Evolutionary conservation across 1,140 invertebrate genomes (phyloP), one percentile per base, ranked within the genome.

Genomic region (Solenopsis fugax): DNA sequence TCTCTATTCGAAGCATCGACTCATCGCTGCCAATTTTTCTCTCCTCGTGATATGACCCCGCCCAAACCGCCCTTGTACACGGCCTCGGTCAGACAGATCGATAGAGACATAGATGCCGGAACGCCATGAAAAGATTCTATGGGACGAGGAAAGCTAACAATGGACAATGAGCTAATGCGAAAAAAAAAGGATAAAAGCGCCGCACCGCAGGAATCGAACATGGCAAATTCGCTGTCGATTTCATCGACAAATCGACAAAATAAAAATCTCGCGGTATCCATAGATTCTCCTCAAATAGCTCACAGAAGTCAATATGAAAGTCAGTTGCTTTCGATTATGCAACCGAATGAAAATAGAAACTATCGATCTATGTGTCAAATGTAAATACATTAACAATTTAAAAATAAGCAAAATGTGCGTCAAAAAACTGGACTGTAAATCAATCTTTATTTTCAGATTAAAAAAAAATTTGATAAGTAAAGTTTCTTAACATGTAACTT

Each of bases 51-150:
- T 92, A 91, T 85, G 77, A 86, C 93, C 93, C 92, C 90, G 82
- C 93, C 93, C 92, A 89, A 92, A 93, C 90, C 87, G 88, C 90
- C 91, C 92, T 93, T 92, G 77, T 92, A 90, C 77, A 65, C 85
- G 87, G 71, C 64, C 89, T 91, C 88, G 87, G 89, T 91, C 92
- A 88, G 87, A 88, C 93, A 94, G 92, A 94, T 94, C 93, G 90
- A 94, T 94, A 94, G 89, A 92, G 91, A 93, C 89, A 91, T 91
- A 88, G 91, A 87, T 90, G 88, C 87, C 88, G 92, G 87, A 92
- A 89, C 86, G 78, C 69, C 77, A 88, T 86, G 69, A 54, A 88
- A 78, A 89, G 88, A 89, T 86, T 58, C 75, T 84, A 87, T 87
- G 88, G 89, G 81, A 73, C 76, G 56, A 71, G 60, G 50, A 71